Conservation (phyloP, 37 sponge, comb jelly and placozoan species). For the Bolinopsis microptera region DNA sequence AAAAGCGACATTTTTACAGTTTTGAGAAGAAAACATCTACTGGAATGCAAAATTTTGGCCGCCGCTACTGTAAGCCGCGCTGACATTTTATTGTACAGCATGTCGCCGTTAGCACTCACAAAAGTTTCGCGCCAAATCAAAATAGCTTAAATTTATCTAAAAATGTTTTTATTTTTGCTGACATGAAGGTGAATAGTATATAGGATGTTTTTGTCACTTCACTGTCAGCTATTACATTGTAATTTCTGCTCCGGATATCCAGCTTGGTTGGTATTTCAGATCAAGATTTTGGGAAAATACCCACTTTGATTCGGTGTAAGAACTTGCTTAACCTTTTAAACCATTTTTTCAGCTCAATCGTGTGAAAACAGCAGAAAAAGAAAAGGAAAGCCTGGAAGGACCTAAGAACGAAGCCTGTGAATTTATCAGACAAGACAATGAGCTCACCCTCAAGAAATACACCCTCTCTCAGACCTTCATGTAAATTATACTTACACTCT, state of each 20-base stretch:
- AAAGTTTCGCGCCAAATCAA: not conserved
- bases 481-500: constrained; percentile 60
- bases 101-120: not conserved
- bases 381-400: constrained; percentile 82
- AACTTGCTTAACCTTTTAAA: no score
- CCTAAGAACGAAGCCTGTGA: constrained; percentile 93
- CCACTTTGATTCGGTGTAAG: no score
- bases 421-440: constrained; percentile 77
- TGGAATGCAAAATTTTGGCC: no score
- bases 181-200: no score
- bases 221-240: no score
- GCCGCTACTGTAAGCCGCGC: not conserved
- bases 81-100: constrained; percentile 5
- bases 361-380: constrained; percentile 90
- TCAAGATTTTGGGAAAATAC: no score
- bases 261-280: no score
- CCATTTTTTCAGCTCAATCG: constrained; percentile 81
- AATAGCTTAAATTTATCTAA: not conserved
- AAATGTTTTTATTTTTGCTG: no score
- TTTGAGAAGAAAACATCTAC: no score
- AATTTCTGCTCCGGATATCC: no score
- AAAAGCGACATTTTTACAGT: no score
- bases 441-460: constrained; percentile 71
- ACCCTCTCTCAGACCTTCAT: constrained; percentile 77
- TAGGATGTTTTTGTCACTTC: no score